phyloP scores from a whole-genome alignment of 2,113 vertebrate genomes.

The Mirza zaza region DNA sequence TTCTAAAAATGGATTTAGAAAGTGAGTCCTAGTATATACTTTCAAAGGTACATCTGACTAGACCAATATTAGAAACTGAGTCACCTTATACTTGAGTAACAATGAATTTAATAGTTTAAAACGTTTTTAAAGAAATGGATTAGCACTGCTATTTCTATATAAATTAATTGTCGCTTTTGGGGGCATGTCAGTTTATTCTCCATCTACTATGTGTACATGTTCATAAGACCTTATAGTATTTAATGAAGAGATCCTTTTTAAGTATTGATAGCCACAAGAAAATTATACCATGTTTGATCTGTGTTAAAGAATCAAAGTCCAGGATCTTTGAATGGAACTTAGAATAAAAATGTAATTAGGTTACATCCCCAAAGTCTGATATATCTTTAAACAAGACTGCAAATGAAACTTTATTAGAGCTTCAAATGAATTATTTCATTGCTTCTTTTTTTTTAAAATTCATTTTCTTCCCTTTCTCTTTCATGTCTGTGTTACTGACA shows the following conservation, averaged over 20 bases:
- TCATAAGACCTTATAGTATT: constrained; percentile 85
- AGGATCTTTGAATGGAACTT: constrained; percentile 84
- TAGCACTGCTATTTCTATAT: constrained; percentile 7
- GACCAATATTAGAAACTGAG: constrained; percentile 4
- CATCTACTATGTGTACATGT: constrained; percentile 66
- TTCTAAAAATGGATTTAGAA: not conserved
- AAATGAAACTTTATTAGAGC: constrained; percentile 89
- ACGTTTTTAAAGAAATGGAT: not conserved
- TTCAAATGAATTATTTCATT: constrained; percentile 90
- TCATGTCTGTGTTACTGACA: constrained; percentile 86
- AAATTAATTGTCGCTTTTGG: constrained; percentile 63
- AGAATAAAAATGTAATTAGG: constrained; percentile 89
- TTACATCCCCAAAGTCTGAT: constrained; percentile 89
- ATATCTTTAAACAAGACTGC: constrained; percentile 89
- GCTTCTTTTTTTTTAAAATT: constrained; percentile 81
- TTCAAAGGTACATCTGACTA: not conserved
- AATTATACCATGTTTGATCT: constrained; percentile 91
- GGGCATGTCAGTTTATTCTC: constrained; percentile 61
- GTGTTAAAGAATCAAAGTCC: constrained; percentile 86
- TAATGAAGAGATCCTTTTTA: constrained; percentile 91
- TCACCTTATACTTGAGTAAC: not conserved
- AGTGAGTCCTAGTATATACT: not conserved
- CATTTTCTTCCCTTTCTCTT: constrained; percentile 84
- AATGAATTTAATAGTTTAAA: constrained; percentile 9
- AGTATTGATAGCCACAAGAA: constrained; percentile 91